Evolutionary conservation across 2,113 vertebrate species (phyloP).

Genomic region (Lamprotornis superbus): DNA sequence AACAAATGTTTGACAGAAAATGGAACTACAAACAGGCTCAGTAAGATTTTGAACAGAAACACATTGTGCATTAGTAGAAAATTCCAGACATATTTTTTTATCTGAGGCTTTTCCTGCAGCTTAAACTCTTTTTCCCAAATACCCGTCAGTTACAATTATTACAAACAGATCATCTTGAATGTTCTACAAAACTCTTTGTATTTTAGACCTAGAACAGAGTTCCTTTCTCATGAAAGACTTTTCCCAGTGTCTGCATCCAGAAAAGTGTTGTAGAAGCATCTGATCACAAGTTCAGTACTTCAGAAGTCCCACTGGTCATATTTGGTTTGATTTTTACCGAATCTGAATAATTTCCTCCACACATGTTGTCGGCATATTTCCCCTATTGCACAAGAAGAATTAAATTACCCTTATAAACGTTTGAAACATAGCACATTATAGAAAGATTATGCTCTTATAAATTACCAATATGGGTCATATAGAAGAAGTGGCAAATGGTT

Average conservation of each 20-base stretch:
- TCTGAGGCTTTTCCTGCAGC: neutral
- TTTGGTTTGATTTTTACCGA: neutral
- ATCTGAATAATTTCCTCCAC: neutral
- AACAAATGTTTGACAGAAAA: neutral
- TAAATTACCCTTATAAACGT: neutral
- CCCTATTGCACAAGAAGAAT: neutral
- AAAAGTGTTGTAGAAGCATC: neutral
- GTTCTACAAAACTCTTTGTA: neutral
- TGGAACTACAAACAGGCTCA: neutral
- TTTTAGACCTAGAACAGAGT: neutral
- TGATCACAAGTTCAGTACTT: neutral
- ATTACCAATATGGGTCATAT: neutral
- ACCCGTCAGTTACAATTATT: neutral
- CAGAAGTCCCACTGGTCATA: neutral
- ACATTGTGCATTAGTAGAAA: neutral
- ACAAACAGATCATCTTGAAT: neutral
- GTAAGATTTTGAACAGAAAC: neutral
- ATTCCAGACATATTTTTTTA: neutral
- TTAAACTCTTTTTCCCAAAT: neutral
- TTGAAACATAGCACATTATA: neutral
- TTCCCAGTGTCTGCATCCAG: neutral
- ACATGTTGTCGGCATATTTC: neutral
- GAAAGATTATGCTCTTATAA: neutral
- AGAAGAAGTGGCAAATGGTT: neutral
- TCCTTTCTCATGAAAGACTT: neutral